Percentiles rank a stretch among this genome's conserved stretches.
These are phyloP conservation scores for Bemisia tabaci DNA, from an alignment of 1,140 invertebrate genomes.

Conservation along the genomic window DNA sequence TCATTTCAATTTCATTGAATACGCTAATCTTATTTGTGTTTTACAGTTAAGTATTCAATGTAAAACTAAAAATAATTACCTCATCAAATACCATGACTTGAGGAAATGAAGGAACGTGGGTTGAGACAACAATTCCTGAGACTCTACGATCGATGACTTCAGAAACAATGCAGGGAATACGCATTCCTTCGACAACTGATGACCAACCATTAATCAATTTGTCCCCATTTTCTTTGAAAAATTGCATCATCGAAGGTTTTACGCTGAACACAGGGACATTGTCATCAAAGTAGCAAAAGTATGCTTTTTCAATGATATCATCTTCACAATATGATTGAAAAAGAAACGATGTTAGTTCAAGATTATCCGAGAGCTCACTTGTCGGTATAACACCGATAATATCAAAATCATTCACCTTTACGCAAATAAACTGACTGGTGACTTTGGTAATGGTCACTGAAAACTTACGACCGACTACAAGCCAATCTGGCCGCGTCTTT, in stretches of 20 bases:
- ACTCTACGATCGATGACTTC: background rate
- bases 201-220: background rate
- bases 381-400: background rate
- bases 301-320: background rate
- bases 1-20: no score
- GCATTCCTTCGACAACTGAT: background rate
- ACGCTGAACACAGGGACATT: background rate
- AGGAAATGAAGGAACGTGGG: background rate
- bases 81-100: background rate
- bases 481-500: background rate
- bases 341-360: background rate
- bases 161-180: background rate
- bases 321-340: background rate
- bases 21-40: no score
- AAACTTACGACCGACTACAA: background rate
- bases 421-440: background rate
- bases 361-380: background rate
- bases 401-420: background rate
- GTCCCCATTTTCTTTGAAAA: background rate
- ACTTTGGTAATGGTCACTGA: background rate
- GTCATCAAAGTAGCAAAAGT: background rate
- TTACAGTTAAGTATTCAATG: no score
- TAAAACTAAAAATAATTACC: no score
- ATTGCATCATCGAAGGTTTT: background rate
- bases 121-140: background rate